Percentiles rank a stretch among this genome's conserved stretches.
Evolutionary conservation across 92 coral and sea anemone genomes (phyloP).

Genomic region (Phenganax subtilis): DNA sequence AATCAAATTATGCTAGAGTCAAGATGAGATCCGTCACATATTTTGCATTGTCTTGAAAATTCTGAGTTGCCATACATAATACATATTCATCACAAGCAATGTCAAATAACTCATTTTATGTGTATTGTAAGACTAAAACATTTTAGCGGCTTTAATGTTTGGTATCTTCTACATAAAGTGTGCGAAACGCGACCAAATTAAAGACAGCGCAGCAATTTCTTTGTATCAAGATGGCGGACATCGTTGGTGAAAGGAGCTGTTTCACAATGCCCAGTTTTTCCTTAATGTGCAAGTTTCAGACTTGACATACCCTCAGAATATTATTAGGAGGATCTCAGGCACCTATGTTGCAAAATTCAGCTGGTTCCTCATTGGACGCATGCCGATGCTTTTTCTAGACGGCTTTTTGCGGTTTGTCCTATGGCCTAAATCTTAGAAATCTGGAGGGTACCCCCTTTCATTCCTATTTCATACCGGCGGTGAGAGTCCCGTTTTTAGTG

Average conservation of each 20-base stretch:
- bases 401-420: constrained; percentile 13
- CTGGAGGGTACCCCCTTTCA: too few species aligned
- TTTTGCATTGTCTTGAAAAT: too few species aligned
- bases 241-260: background rate
- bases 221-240: constrained; percentile 5
- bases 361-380: constrained; percentile 25
- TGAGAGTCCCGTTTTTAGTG: too few species aligned
- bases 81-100: too few species aligned
- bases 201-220: constrained; percentile 12
- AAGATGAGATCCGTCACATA: too few species aligned
- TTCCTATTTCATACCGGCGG: too few species aligned
- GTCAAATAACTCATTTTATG: background rate
- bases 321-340: background rate
- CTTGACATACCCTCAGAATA: background rate
- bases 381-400: background rate
- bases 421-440: background rate
- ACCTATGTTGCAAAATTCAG: background rate
- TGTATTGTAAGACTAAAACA: background rate
- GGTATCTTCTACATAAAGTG: background rate
- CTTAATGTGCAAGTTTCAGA: constrained; percentile 14
- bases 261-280: background rate
- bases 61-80: too few species aligned
- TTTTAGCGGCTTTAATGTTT: background rate
- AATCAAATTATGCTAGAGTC: too few species aligned
- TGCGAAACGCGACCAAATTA: background rate